These are phyloP conservation scores for Chalcis sispes DNA, from an alignment of 2,888 invertebrate species.

Conservation along the genomic window DNA sequence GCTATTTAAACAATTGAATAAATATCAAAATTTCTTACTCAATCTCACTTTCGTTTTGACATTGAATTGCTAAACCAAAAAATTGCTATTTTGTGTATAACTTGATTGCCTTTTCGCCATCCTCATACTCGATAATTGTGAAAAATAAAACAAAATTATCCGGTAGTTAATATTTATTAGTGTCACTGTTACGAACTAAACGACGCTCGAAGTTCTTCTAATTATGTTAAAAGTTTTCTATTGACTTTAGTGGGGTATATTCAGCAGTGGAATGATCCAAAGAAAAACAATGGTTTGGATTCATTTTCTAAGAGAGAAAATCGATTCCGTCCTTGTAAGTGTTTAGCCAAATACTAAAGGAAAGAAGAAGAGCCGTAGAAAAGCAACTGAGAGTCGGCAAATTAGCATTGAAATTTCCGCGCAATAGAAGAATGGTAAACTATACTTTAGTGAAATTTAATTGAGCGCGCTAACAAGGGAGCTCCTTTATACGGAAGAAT, in stretches of 20 bases:
- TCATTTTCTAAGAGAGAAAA: neutral
- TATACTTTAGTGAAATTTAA: slow-evolving; percentile 42
- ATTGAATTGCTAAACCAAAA: neutral
- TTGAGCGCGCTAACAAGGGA: slow-evolving; percentile 37
- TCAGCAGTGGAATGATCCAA: slow-evolving; percentile 1
- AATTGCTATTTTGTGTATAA: too few relatives aligned
- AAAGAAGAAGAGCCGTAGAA: slow-evolving; percentile 5
- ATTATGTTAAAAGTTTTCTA: too few relatives aligned
- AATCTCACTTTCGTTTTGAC: neutral
- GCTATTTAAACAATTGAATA: slow-evolving; percentile 32
- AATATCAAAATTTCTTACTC: slow-evolving; percentile 2
- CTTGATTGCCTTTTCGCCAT: too few relatives aligned
- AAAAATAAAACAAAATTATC: too few relatives aligned
- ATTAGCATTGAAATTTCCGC: slow-evolving; percentile 48
- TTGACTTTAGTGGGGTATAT: neutral
- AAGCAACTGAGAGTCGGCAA: slow-evolving; percentile 24
- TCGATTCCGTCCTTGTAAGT: neutral
- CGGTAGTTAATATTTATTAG: too few relatives aligned
- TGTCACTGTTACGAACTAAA: too few relatives aligned
- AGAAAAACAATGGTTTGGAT: slow-evolving; percentile 21
- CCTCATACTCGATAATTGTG: too few relatives aligned
- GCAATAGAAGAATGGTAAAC: slow-evolving; percentile 20
- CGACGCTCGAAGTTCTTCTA: too few relatives aligned
- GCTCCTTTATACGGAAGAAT: neutral
- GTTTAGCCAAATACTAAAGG: neutral